Conservation (phyloP, 2,888 invertebrate genomes). For the Galeruca laticollis region DNA sequence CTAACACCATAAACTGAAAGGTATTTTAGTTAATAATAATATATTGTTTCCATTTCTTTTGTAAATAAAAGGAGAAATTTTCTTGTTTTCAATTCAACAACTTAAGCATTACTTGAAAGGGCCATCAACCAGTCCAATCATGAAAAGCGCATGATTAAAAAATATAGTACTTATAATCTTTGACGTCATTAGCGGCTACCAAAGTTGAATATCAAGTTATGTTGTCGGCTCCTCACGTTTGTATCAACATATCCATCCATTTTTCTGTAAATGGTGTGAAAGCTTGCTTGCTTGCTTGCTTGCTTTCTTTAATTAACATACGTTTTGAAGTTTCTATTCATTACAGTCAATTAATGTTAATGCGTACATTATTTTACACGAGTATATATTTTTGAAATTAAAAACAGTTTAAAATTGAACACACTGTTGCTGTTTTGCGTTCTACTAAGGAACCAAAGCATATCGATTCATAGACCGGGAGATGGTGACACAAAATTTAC, state of each 20-base stretch:
- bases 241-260: not conserved
- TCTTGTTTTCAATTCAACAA: too few species aligned
- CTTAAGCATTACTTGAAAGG: too few species aligned
- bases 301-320: slow-evolving; percentile 21
- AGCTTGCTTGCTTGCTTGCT: slow-evolving; percentile 4
- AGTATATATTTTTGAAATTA: not conserved
- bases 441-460: too few species aligned
- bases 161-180: not conserved
- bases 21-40: too few species aligned
- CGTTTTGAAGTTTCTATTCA: not conserved
- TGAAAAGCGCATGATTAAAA: not conserved
- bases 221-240: slow-evolving; percentile 4
- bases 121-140: too few species aligned
- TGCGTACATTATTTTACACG: not conserved
- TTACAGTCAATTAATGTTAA: slow-evolving; percentile 4
- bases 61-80: too few species aligned
- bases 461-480: too few species aligned
- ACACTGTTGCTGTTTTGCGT: too few species aligned
- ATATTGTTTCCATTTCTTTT: too few species aligned
- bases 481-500: too few species aligned
- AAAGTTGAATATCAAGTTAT: slow-evolving; percentile 6
- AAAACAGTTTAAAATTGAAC: not conserved
- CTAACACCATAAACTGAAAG: too few species aligned
- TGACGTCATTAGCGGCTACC: not conserved
- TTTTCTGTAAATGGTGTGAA: slow-evolving; percentile 26